These are phyloP conservation scores for Yasuhikotakia modesta DNA, from an alignment of 2,797 vertebrate genomes.

Conservation along the genomic window DNA sequence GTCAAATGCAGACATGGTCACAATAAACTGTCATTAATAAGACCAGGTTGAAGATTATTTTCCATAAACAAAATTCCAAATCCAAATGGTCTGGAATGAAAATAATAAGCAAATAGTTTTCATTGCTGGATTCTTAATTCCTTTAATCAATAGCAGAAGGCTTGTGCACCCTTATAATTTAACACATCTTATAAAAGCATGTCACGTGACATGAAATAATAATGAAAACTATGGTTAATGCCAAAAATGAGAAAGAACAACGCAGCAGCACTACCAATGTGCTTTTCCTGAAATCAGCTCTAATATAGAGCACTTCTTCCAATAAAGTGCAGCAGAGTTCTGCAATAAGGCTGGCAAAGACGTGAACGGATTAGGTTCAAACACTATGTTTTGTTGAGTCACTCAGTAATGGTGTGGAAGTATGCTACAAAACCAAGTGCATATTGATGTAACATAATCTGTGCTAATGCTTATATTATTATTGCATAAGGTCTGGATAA, in stretches of 20 bases:
- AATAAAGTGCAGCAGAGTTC: conserved; percentile 14
- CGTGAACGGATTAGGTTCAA: neutral
- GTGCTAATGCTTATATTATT: conserved; percentile 20
- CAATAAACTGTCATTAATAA: neutral
- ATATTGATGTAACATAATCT: conserved; percentile 3
- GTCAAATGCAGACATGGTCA: neutral
- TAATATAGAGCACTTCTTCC: conserved; percentile 55
- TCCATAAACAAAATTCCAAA: neutral
- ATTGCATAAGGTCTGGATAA: conserved; percentile 24
- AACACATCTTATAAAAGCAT: neutral
- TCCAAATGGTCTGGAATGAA: neutral
- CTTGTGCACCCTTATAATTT: neutral
- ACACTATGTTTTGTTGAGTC: conserved; percentile 5
- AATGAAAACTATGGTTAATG: neutral
- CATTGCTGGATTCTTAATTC: neutral
- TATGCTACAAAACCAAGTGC: neutral
- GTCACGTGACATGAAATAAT: neutral
- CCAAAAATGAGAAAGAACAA: neutral
- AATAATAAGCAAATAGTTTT: neutral
- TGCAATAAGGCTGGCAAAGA: conserved; percentile 6
- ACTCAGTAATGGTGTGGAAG: conserved; percentile 18
- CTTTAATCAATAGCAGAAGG: neutral
- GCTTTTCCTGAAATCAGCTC: conserved; percentile 49
- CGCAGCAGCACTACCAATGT: conserved; percentile 41
- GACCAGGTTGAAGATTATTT: neutral